Evolutionary conservation across 2,888 invertebrate genomes (phyloP), one percentile per base, ranked within the genome.

Genomic region (Eulithis prunata): DNA sequence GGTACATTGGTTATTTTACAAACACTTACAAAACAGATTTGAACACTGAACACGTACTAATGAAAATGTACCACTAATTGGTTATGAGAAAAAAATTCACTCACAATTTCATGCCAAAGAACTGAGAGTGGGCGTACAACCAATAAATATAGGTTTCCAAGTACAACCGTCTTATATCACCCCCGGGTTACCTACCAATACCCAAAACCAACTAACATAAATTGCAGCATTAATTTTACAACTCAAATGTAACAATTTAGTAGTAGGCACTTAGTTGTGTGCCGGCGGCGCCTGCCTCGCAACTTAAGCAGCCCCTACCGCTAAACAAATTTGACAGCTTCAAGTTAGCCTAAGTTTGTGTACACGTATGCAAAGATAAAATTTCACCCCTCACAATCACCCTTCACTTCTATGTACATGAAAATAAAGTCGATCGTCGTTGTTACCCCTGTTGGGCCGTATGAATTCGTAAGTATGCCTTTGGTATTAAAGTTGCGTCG

Each of bases 241-340:
- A 91, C 87, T 88, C 90, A 92, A 91, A 93, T 89, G 88, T 88
- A 88, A 89, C 91, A 90, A 90, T 91, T 90, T 88, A 85, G 86
- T 89, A 85, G 85, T 82, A 90, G 80, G 86, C 89, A 89, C 86
- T 91, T 90, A 90, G 89, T 88, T 88, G 85, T 86, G 85, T 84
- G 91, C 91, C 88, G 76, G 80, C 84, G 88, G 90, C 91, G 82
- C 82, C 84, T 80, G 78, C 81, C 80, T 85, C 79, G 79, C 84
- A 87, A 90, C 90, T 88, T 90, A 84, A 85, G 84, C 88, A 83
- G 84, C 87, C 88, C 84, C 86, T 82, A 87, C 91, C 91, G 86
- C 92, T 92, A 90, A 91, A 91, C 92, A 92, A 92, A 92, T 93
- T 91, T 93, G 93, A 92, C 92, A 91, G 93, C 91, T 89, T 83